phyloP scores from a whole-genome alignment of 2,797 vertebrate species.

The Periparus ater region DNA sequence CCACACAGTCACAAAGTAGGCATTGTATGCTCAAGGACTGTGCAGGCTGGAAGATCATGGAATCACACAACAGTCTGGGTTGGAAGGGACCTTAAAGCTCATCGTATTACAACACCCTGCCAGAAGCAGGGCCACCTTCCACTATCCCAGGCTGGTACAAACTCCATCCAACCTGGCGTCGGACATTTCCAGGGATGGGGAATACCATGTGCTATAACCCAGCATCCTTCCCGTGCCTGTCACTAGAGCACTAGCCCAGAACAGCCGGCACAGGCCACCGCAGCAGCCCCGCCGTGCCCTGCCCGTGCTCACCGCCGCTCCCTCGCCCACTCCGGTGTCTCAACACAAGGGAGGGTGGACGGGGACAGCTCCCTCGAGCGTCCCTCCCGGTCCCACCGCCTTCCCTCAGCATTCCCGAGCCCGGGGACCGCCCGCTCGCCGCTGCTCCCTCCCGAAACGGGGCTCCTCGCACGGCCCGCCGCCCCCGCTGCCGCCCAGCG shows the following conservation, averaged over 20 bases:
- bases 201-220: rapidly evolving
- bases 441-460: neutral
- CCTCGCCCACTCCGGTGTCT: neutral
- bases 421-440: neutral
- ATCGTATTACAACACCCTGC: neutral
- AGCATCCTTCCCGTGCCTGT: rapidly evolving
- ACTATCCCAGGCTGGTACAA: neutral
- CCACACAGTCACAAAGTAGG: rapidly evolving
- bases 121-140: neutral
- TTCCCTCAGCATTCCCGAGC: neutral
- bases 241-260: neutral
- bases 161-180: neutral
- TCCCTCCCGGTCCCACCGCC: neutral
- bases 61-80: neutral
- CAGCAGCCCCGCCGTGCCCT: neutral
- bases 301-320: neutral
- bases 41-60: neutral
- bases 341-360: too few relatives aligned
- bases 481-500: neutral
- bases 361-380: neutral
- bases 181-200: neutral
- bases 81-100: neutral
- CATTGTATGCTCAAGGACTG: neutral
- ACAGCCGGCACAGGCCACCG: neutral
- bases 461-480: neutral